Conservation (phyloP, 1,140 invertebrate genomes). For the Marisa cornuarietis region DNA sequence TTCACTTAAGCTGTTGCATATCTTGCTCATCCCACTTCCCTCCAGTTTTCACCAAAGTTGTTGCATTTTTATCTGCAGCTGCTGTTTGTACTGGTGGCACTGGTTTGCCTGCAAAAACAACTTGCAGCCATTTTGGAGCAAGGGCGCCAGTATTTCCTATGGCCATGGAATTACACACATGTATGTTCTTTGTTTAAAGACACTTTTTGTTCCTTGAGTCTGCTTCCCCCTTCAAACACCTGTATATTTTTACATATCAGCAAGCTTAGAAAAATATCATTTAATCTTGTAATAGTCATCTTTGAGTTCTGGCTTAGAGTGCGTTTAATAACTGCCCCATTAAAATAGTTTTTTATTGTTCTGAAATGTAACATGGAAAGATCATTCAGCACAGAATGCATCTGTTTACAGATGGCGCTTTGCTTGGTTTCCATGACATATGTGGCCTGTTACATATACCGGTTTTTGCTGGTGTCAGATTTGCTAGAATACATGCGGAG, state of each 20-base stretch:
- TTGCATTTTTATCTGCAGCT: conserved; percentile 48
- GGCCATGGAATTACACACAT: conserved; percentile 52
- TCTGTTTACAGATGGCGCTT: conserved; percentile 45
- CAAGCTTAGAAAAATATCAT: too few relatives aligned
- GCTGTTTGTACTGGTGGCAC: conserved; percentile 54
- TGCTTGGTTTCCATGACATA: conserved; percentile 46
- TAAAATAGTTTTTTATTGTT: neutral
- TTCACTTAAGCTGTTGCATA: neutral
- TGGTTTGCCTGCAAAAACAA: conserved; percentile 44
- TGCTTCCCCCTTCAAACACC: too few relatives aligned
- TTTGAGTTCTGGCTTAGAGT: too few relatives aligned
- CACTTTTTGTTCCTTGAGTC: too few relatives aligned
- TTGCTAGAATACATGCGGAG: conserved; percentile 53
- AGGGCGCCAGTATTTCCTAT: conserved; percentile 38
- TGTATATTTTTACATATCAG: too few relatives aligned
- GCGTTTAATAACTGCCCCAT: too few relatives aligned
- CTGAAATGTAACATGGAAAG: neutral
- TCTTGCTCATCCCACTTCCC: neutral
- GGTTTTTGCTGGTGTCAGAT: conserved; percentile 56
- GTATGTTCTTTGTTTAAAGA: conserved; percentile 26
- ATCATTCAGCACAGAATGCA: neutral
- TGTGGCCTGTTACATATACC: conserved; percentile 54
- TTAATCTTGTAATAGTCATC: too few relatives aligned
- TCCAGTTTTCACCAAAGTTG: too few relatives aligned
- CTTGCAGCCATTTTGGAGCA: conserved; percentile 34